These are phyloP conservation scores for Norana najaformis DNA, from an alignment of 2,888 invertebrate genomes.

Conservation along the genomic window DNA sequence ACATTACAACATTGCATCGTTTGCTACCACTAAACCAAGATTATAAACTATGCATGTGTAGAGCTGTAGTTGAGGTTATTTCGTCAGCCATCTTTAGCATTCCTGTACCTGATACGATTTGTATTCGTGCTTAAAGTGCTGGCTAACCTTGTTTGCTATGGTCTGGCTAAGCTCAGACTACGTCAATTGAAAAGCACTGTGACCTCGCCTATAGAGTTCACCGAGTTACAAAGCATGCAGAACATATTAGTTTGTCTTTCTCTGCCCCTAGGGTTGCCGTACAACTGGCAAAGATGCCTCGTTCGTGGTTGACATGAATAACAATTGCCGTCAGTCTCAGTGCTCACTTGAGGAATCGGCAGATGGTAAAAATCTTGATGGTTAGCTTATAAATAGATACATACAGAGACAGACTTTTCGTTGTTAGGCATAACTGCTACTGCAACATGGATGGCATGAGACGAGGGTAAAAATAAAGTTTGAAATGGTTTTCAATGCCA, in stretches of 20 bases:
- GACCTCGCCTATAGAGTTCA: background rate
- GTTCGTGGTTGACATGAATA: background rate
- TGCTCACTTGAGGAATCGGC: background rate
- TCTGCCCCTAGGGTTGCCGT: background rate
- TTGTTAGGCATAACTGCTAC: background rate
- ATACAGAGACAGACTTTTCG: background rate
- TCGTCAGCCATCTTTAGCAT: background rate
- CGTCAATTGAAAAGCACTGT: background rate
- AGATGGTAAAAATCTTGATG: background rate
- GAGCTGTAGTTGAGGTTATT: background rate
- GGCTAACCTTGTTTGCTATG: background rate
- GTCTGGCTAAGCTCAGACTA: background rate
- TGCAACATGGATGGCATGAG: too few relatives aligned
- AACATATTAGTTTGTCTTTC: background rate
- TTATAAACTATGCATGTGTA: background rate
- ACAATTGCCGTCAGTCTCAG: background rate
- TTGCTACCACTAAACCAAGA: background rate
- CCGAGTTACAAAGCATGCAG: background rate
- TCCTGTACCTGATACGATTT: too few relatives aligned
- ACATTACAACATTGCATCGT: background rate
- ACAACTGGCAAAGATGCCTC: background rate
- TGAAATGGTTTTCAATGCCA: too few relatives aligned
- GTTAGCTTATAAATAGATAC: background rate
- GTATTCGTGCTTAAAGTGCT: background rate
- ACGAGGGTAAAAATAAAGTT: too few relatives aligned